These are phyloP conservation scores for Anguilla japonica DNA, from an alignment of 2,113 vertebrate species.

Conservation along the genomic window DNA sequence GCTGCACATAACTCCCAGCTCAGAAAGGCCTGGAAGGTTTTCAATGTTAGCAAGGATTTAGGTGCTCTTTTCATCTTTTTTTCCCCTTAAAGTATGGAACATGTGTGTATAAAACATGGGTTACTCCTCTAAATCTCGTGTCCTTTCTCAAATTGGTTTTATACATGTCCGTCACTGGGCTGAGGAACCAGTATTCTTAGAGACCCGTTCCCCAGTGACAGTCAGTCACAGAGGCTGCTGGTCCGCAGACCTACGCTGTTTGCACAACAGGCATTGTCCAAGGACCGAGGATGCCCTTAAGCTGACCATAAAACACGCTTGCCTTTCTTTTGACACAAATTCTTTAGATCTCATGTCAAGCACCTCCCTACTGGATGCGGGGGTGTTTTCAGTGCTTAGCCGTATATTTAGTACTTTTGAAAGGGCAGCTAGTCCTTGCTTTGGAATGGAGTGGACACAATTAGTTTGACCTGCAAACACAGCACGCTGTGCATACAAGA, in stretches of 20 bases:
- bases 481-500: not conserved
- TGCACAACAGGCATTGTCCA: not conserved
- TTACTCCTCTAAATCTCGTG: not conserved
- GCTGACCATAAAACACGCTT: not conserved
- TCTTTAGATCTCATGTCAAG: not conserved
- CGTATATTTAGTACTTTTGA: constrained; percentile 1
- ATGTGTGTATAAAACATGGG: not conserved
- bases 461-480: not conserved
- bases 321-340: not conserved
- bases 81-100: not conserved
- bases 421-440: not conserved
- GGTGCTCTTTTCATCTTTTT: not conserved
- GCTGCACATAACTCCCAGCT: not conserved
- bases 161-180: not conserved
- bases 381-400: not conserved
- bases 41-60: not conserved
- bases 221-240: not conserved
- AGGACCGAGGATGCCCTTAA: not conserved
- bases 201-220: not conserved
- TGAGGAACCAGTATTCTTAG: not conserved
- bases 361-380: not conserved
- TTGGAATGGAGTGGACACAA: not conserved
- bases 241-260: not conserved
- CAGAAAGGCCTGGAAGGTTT: not conserved
- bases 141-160: not conserved